Evolutionary conservation across 1,140 invertebrate species (phyloP), one percentile per base, ranked within the genome.

Genomic region (Diorhabda sublineata): DNA sequence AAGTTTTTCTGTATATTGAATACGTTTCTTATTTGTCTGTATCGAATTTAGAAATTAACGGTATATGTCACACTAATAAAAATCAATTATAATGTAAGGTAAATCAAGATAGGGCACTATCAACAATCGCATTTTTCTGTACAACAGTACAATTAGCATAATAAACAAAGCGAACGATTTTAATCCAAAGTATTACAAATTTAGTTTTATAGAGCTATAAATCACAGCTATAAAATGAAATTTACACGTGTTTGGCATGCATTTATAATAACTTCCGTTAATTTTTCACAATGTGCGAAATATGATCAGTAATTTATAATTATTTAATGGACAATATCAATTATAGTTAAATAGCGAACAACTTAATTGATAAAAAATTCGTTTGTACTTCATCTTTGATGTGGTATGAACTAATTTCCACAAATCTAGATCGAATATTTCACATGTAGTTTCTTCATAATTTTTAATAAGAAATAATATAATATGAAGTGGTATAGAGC

Each of bases 211-310:
- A 64, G 70, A 62, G 9, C 63, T 58, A 70, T 74, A 74, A 74
- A 74, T 74, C 73, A 70, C 44, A 64, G 64, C 66, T 69, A 72
- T 74, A 74, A 74, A 74, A 74, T 72, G 73, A 74, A 74, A 74
- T 74, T 74, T 69, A 74, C 73, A 73, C 71, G 70, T 73, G 71
- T 70, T 73, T 70, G 71, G 61, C 71, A 73, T 73, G 69, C 65
- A 70, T 73, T 73, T 68, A 64, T 66, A 68, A 47, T 69, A 64
- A 62, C 71, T 68, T 70, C 64, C 68, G 70, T 73, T 73, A 67
- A 73, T 73, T 69, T 70, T 70, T 73, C 71, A 73, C 70, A 73
- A 45, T 42, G 58, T 60, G 66, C 52, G 66, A 45, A 67, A 68
- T 73, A 70, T 73, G 62, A 70, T 73, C 68, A 47, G 71, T 68